Evolutionary conservation across 2,888 invertebrate species (phyloP), one percentile per base, ranked within the genome.

Genomic region (Rhogogaster chlorosoma): DNA sequence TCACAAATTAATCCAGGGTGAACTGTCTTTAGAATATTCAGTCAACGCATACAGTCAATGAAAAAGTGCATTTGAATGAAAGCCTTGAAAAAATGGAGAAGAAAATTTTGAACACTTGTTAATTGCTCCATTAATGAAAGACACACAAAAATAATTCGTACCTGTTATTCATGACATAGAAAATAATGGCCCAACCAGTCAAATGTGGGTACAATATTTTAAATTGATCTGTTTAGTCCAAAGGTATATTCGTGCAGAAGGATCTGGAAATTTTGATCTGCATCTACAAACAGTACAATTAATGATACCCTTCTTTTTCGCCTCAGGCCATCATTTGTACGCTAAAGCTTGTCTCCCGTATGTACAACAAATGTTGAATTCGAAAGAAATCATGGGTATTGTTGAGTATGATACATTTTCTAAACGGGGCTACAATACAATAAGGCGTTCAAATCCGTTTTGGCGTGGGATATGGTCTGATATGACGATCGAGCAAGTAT

Each of bases 191-290:
- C 87, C 86, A 80, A 89, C 89, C 22, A 85, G 86, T 29, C 83
- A 89, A 86, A 84, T 90, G 29, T 90, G 89, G 90, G 29, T 91
- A 42, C 90, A 89, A 84, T 90, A 91, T 85, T 89, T 88, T 85
- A 82, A 89, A 85, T 88, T 89, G 87, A 84, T 90, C 45, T 84
- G 87, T 78, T 70, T 91, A 45, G 85, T 88, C 64, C 88, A 89
- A 88, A 88, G 89, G 85, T 91, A 89, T 85, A 89, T 90, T 75
- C 86, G 88, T 77, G 91, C 91, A 80, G 90, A 92, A 87, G 85
- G 90, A 57, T 80, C 87, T 38, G 91, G 90, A 82, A 88, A 91
- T 88, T 92, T 89, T 89, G 84, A 90, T 77, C 84, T 88, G 80
- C 88, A 89, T 88, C 85, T 89, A 57, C 85, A 87, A 64, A 86